Evolutionary conservation across 2,113 vertebrate species (phyloP).

Genomic region (Aramus guarauna): DNA sequence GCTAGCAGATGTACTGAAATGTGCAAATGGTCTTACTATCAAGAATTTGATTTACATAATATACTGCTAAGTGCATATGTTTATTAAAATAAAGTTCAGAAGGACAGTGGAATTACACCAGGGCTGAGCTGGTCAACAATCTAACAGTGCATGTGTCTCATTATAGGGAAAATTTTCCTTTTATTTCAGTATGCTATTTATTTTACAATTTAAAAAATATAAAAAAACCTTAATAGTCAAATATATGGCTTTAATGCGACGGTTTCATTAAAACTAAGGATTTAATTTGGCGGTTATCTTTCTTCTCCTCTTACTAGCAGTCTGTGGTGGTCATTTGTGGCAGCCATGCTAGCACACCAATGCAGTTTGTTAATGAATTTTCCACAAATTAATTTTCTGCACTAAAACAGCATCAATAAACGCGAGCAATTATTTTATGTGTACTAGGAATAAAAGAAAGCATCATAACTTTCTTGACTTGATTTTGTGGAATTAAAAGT

Average conservation of each 20-base stretch:
- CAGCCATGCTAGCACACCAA: constrained; percentile 68
- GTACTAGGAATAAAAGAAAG: constrained; percentile 1
- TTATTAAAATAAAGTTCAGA: background rate
- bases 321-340: constrained; percentile 60
- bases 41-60: background rate
- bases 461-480: constrained; percentile 23
- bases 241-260: background rate
- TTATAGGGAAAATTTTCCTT: background rate
- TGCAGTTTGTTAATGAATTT: constrained; percentile 78
- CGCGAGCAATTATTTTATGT: constrained; percentile 68
- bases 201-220: background rate
- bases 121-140: background rate
- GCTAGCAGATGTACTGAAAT: background rate
- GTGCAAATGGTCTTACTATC: background rate
- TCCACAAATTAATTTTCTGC: constrained; percentile 78
- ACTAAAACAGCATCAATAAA: constrained; percentile 71
- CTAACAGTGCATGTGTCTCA: background rate
- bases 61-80: background rate
- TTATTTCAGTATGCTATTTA: background rate
- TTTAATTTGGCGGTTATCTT: constrained; percentile 3
- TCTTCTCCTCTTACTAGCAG: background rate
- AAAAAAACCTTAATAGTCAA: background rate
- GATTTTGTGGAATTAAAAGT: background rate
- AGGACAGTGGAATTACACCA: background rate
- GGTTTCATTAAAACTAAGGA: background rate